Evolutionary conservation across 2,113 vertebrate genomes (phyloP).

Genomic region (Bombycilla garrulus): DNA sequence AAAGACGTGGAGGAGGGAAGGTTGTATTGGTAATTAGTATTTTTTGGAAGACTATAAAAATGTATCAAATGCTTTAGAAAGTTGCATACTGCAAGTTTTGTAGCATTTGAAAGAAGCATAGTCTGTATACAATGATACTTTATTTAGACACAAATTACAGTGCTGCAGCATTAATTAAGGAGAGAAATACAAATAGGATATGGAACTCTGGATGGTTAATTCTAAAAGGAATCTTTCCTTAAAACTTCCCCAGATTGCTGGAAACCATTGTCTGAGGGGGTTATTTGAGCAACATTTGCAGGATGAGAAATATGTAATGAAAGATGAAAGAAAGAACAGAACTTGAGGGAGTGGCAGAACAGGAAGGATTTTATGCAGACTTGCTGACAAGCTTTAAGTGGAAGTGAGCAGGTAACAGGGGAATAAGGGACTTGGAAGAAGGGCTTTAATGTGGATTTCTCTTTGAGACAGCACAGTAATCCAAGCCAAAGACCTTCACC

Average conservation of each 20-base stretch:
- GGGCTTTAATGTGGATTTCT: neutral
- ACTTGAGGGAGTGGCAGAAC: neutral
- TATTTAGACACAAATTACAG: neutral
- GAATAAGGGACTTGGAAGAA: neutral
- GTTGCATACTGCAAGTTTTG: neutral
- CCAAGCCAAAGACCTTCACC: neutral
- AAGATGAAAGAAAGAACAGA: neutral
- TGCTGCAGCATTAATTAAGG: neutral
- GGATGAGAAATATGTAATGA: accelerated
- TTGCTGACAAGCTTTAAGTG: neutral
- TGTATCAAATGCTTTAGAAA: neutral
- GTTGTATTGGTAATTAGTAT: neutral
- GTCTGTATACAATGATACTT: neutral
- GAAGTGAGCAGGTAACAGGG: neutral
- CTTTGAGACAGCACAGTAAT: neutral
- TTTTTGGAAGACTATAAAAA: neutral
- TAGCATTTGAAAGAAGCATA: neutral
- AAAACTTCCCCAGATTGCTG: neutral
- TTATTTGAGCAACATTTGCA: neutral
- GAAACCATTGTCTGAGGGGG: neutral
- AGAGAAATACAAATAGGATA: neutral
- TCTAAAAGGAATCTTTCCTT: neutral
- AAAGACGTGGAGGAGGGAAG: neutral
- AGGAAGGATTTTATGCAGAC: neutral
- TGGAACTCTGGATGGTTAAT: neutral